Evolutionary conservation across 2,113 vertebrate species (phyloP), one percentile per base, ranked within the genome.

Genomic region (Nibea coibor): DNA sequence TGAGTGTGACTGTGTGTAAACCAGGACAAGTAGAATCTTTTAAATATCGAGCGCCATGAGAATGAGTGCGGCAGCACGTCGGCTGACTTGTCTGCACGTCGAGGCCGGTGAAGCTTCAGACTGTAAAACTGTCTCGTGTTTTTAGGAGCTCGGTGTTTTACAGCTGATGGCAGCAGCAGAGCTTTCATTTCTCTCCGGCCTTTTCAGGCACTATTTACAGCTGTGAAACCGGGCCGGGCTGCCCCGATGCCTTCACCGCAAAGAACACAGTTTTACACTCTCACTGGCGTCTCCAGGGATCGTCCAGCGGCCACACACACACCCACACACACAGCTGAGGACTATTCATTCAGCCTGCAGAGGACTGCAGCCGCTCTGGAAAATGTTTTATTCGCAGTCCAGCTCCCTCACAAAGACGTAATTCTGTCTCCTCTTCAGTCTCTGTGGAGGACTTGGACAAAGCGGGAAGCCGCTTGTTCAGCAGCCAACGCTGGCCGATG

Each of bases 141-240:
- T 43, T 28, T 11, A 35, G 54, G 58, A 12, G 57, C 39, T 50
- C 59, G 0, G 57, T 76, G 81, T 81, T 87, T 86, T 72, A 79
- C 57, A 72, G 72, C 72, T 47, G 0, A 64, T 79, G 62, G 81
- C 79, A 68, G 82, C 66, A 62, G 73, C 82, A 69, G 51, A 54
- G 57, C 42, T 56, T 74, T 78, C 74, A 75, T 79, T 79, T 81
- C 61, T 67, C 68, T 79, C 75, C 62, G 59, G 74, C 48, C 3
- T 91, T 85, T 92, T 92, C 86, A 93, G 90, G 87, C 84, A 91
- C 84, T 81, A 90, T 93, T 93, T 91, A 89, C 87, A 92, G 86
- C 91, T 88, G 89, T 58, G 83, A 89, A 92, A 91, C 82, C 89
- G 86, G 89, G 87, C 90, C 83, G 31, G 58, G 14, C 47, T 92